Evolutionary conservation across 2,888 invertebrate species (phyloP).

Genomic region (Aplocera efformata): DNA sequence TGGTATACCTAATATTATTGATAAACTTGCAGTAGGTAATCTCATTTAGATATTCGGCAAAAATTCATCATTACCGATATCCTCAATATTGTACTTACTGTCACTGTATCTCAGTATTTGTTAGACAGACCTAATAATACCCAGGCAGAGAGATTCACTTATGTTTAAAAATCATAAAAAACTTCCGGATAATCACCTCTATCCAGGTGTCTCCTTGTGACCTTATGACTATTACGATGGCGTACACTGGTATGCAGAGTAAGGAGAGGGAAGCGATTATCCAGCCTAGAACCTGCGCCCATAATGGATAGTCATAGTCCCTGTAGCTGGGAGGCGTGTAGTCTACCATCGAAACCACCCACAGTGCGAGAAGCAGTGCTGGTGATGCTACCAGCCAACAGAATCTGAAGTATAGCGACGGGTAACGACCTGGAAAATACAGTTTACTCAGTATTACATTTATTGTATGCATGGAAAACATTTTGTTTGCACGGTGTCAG

Average conservation of each 20-base stretch:
- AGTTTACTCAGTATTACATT: constrained; percentile 4
- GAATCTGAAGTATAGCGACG: constrained; percentile 89
- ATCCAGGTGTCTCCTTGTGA: constrained; percentile 85
- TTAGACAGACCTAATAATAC: too few relatives aligned
- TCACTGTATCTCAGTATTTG: too few relatives aligned
- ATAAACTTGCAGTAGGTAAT: constrained; percentile 12
- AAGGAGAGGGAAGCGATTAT: constrained; percentile 90
- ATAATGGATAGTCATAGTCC: constrained; percentile 89
- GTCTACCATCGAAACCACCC: constrained; percentile 93
- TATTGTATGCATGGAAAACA: neutral
- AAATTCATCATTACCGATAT: too few relatives aligned
- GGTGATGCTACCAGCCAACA: constrained; percentile 93
- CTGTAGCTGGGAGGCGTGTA: constrained; percentile 92
- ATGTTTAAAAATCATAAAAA: too few relatives aligned
- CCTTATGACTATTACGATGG: constrained; percentile 84
- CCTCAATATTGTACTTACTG: too few relatives aligned
- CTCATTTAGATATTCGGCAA: constrained; percentile 6
- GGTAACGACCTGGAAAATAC: constrained; percentile 73
- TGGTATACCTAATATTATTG: constrained; percentile 3
- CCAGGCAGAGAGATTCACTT: too few relatives aligned
- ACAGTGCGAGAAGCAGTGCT: constrained; percentile 89
- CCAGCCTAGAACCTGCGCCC: constrained; percentile 95
- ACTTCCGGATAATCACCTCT: constrained; percentile 78
- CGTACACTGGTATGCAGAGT: constrained; percentile 91
- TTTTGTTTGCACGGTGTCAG: neutral